Percentiles rank a stretch among this genome's conserved stretches.
Evolutionary conservation across 64 coral and sea anemone species (phyloP).

Genomic region (Exaiptasia diaphana): DNA sequence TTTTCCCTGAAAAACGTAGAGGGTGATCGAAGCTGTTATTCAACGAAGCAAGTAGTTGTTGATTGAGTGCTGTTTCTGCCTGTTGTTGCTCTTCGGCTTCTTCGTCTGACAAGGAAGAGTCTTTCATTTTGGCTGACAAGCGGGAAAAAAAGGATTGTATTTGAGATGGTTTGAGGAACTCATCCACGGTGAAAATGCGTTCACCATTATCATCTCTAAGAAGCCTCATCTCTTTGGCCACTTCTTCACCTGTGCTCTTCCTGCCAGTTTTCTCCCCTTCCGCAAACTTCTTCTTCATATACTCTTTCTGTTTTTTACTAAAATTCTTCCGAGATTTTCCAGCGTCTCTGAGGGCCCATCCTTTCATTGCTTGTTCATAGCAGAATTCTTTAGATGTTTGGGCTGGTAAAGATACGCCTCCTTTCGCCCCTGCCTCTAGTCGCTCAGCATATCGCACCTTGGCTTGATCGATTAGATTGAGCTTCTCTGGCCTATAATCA

Average conservation of each 20-base stretch:
- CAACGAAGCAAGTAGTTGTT: neutral
- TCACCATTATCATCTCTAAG: constrained; percentile 17
- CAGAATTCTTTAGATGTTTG: neutral
- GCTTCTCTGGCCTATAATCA: constrained; percentile 4
- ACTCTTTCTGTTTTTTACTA: constrained; percentile 53
- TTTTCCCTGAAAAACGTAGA: neutral
- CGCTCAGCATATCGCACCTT: constrained; percentile 41
- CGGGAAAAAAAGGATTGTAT: neutral
- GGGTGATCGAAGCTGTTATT: neutral
- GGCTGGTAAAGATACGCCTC: neutral
- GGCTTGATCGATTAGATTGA: constrained; percentile 35
- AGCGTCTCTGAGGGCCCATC: neutral
- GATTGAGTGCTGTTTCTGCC: neutral
- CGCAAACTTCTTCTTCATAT: constrained; percentile 29
- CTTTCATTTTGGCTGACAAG: neutral
- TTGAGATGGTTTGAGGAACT: constrained; percentile 33
- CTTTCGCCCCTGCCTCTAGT: constrained; percentile 15
- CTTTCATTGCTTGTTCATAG: neutral
- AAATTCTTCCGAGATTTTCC: no score
- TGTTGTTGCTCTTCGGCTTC: neutral
- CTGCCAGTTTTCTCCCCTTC: constrained; percentile 40
- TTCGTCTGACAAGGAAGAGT: neutral
- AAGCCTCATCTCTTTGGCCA: constrained; percentile 41
- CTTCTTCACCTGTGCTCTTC: constrained; percentile 22
- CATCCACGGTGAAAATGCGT: constrained; percentile 21